Percentiles rank a stretch among this genome's conserved stretches.
Evolutionary conservation across 2,113 vertebrate species (phyloP).

Genomic region (Vombatus ursinus): DNA sequence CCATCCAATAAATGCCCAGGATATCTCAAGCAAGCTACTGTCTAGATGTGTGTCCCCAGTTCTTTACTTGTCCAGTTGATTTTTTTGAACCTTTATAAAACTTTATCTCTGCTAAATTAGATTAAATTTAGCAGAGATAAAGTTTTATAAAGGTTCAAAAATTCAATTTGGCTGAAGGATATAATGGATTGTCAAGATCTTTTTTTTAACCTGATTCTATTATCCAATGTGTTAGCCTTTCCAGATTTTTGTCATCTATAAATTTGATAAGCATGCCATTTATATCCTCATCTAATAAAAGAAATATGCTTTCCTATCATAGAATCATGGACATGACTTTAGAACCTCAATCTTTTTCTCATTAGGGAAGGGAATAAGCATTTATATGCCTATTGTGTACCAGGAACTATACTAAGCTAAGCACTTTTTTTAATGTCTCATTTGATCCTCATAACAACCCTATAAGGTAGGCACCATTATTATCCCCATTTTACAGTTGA

Average conservation of each 20-base stretch:
- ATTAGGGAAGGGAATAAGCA: not conserved
- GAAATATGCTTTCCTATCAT: not conserved
- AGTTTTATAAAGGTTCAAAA: too few relatives aligned
- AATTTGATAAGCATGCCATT: not conserved
- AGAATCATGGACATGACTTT: not conserved
- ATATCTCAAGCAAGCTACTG: not conserved
- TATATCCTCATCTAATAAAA: not conserved
- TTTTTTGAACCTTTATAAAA: not conserved
- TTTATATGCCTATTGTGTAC: not conserved
- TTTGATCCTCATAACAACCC: not conserved
- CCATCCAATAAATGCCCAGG: not conserved
- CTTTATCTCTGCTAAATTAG: not conserved
- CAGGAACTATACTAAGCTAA: not conserved
- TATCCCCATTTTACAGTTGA: not conserved
- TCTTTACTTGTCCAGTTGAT: not conserved
- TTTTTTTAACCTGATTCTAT: not conserved
- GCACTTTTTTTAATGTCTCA: not conserved
- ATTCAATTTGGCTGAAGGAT: not conserved
- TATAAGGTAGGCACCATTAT: not conserved
- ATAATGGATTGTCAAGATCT: not conserved
- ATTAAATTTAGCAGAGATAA: too few relatives aligned
- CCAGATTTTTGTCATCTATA: not conserved
- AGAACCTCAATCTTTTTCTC: not conserved
- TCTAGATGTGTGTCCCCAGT: not conserved
- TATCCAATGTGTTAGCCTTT: not conserved